Base-by-base conservation (phyloP, 1,140 invertebrate genomes). In the Philotrypesis tridentata region DNA sequence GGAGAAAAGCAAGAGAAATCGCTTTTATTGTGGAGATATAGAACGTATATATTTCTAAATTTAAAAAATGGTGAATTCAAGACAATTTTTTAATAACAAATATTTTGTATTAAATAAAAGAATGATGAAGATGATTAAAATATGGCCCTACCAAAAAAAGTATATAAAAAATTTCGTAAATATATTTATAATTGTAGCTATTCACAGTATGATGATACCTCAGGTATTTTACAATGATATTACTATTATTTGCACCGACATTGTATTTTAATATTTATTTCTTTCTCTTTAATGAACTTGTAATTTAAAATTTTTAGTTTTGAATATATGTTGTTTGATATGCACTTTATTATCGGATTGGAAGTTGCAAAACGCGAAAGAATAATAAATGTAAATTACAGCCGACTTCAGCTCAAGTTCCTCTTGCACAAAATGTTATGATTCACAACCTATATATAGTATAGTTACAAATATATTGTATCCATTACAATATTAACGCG, bases 61-160 rank as follows among this genome's bases (percentile, higher is more conserved):
- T n/a, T n/a, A n/a, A n/a, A n/a, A n/a, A n/a, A n/a, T n/a, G n/a
- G n/a, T n/a, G n/a, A n/a, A n/a, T n/a, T n/a, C n/a, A n/a, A n/a
- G n/a, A n/a, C n/a, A 68, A 29, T 8, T 31, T n/a, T 48, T 68
- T 21, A 48, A 48, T 21, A 29, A 48, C 21, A 8, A 23, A n/a
- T 68, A 67, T 77, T 68, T 77, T 67, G 48, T 12, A n/a, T 1
- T 67, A 8, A 79, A 25, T 25, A 79, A 37, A 79, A 70, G 33
- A 33, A 55, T 79, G 40, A 55, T 79, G 23, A 79, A 33, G 5
- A 1, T 23, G 7, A 60, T 23, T 23, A 55, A 12, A 25, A 11
- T 60, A 23, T 79, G 76, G 76, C 76, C 76, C 23, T 70, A 79
- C 68, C 65, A 79, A 43, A 70, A 55, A 11, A 79, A 37, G 17